Percentiles rank a stretch among this genome's conserved stretches.
These are phyloP conservation scores for Meriones psammophilus DNA, from an alignment of 2,797 vertebrate species.

Conservation along the genomic window DNA sequence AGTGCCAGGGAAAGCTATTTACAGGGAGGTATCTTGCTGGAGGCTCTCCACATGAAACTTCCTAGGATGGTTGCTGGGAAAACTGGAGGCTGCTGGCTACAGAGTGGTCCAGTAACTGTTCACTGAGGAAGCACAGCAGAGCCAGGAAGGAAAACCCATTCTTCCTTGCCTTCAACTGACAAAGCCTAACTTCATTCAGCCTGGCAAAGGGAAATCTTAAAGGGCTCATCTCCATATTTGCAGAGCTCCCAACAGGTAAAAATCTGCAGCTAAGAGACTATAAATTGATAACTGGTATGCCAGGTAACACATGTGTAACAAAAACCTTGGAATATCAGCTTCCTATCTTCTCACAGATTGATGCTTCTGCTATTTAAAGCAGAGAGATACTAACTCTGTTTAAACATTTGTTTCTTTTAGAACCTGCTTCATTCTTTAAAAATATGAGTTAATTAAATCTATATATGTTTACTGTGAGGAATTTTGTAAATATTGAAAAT, in stretches of 20 bases:
- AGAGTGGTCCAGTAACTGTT: background rate
- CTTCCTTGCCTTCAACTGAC: background rate
- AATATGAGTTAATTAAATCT: constrained; percentile 14
- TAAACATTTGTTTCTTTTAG: constrained; percentile 45
- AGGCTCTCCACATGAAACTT: background rate
- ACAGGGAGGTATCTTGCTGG: background rate
- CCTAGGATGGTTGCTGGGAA: background rate
- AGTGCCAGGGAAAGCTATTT: background rate
- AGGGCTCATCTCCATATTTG: constrained; percentile 55
- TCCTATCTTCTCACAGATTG: constrained; percentile 31
- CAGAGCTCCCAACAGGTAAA: constrained; percentile 12
- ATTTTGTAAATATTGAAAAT: constrained; percentile 58
- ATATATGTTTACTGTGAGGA: background rate
- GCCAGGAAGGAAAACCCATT: background rate
- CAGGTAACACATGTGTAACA: constrained; percentile 43
- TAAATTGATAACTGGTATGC: background rate
- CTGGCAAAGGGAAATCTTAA: constrained; percentile 21
- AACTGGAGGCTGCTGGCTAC: background rate
- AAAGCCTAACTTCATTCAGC: background rate
- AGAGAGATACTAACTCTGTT: constrained; percentile 51
- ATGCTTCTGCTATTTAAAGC: constrained; percentile 33
- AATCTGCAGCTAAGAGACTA: constrained; percentile 39
- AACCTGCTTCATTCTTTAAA: constrained; percentile 28
- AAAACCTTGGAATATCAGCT: background rate
- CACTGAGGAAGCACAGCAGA: background rate